Base-by-base conservation (phyloP, 2,797 vertebrate species). In the Clarias pachynema region DNA sequence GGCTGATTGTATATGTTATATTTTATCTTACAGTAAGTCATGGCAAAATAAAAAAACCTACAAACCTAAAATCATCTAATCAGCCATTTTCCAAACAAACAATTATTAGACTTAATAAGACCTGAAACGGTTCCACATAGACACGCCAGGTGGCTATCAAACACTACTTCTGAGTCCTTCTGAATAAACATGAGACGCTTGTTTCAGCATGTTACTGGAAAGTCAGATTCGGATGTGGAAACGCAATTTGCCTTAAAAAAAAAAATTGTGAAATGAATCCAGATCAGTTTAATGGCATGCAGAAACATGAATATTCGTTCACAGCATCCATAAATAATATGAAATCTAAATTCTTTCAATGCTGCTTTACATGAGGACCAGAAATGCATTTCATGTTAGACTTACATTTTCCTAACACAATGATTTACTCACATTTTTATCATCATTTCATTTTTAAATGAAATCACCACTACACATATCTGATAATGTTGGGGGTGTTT, bases 141-240 rank as follows among this genome's bases (percentile, higher is more conserved):
- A 37, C 62, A 56, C 22, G 5, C 22, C 59, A 63, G 24, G 15
- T 15, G 73, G 7, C 22, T n/a, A 44, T 49, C 49, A 16, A 84
- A 66, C 14, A 37, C 65, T 34, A n/a, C 10, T 49, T 24, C 81
- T 49, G 12, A 65, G 65, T 10, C 20, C 37, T 40, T 57, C 49
- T 31, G 37, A 84, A 85, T 44, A 49, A 70, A 63, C 29, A 79
- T 34, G n/a, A 62, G 37, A 4, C 59, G 65, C 31, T 31, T 37
- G 22, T 31, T 40, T 24, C 15, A 16, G 14, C 24, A n/a, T 31
- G n/a, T 70, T 79, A 53, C 59, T 59, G 56, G 49, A 68, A 37
- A 59, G 8, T 68, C 74, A 68, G 74, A 68, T 59, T 73, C 29
- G 77, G 62, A 75, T 68, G 73, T 77, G 29, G 53, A 77, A 63